Evolutionary conservation across 2,888 invertebrate species (phyloP).

Genomic region (Dryadula phaetusa): DNA sequence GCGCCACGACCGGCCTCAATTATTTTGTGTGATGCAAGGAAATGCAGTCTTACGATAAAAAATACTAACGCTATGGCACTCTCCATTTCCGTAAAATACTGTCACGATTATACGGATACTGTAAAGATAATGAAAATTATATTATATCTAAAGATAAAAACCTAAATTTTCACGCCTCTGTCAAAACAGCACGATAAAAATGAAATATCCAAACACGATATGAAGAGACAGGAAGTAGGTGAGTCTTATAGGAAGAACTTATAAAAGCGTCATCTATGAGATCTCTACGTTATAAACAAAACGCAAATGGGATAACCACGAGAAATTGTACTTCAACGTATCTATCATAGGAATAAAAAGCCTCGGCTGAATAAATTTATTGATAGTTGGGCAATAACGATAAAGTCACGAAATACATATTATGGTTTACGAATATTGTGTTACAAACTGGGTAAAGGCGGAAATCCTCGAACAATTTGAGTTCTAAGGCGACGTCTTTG

Average conservation of each 20-base stretch:
- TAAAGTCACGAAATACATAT: conserved; percentile 45
- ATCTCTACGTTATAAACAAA: conserved; percentile 32
- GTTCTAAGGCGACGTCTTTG: conserved; percentile 57
- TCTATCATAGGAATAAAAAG: conserved; percentile 40
- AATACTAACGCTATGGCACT: too few species aligned
- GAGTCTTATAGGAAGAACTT: conserved; percentile 15
- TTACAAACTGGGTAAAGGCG: conserved; percentile 40
- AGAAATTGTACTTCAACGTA: conserved; percentile 33
- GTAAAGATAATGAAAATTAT: too few species aligned
- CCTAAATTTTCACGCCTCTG: neutral
- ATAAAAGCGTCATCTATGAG: conserved; percentile 24
- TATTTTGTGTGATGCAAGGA: too few species aligned
- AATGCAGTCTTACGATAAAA: too few species aligned
- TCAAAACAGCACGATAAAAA: neutral
- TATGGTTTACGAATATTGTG: conserved; percentile 43
- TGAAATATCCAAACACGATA: neutral
- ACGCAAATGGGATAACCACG: conserved; percentile 33
- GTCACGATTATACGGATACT: too few species aligned
- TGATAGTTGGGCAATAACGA: conserved; percentile 45
- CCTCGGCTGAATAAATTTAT: conserved; percentile 37
- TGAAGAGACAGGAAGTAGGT: neutral
- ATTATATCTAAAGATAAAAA: neutral
- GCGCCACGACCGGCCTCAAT: too few species aligned
- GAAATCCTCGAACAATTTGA: conserved; percentile 48
- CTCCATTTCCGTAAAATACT: too few species aligned